Base-by-base conservation (phyloP, 1,140 invertebrate genomes). In the Schlechtendalia chinensis region DNA sequence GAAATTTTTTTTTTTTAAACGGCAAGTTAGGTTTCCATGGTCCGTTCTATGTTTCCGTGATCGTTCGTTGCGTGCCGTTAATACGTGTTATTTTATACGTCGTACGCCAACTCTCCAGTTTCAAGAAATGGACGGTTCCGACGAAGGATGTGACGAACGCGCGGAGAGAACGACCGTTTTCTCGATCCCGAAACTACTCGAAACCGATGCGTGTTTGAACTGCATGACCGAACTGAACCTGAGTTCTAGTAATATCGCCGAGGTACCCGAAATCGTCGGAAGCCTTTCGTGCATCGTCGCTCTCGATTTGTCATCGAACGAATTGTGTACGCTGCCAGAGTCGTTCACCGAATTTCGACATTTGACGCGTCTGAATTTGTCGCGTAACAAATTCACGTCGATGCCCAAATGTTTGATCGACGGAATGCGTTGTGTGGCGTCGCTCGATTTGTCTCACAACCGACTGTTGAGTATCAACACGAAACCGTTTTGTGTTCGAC, bases 401-500 rank as follows among this genome's bases (percentile, higher is more conserved):
- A 4, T 79, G 24, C 75, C 75, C 0, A n/a, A 61, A 14, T 79
- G 75, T 61, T 27, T 79, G 6, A 79, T 61, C 8, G 19, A 45
- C 27, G 75, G 75, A 27, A 50, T 79, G 32, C 16, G 16, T 12
- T 47, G 22, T 14, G 11, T 79, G 29, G 24, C 22, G 17, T n/a
- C 24, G 47, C 75, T 79, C n/a, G 24, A 79, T 61, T 47, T 79
- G 19, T 79, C 75, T 47, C 58, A 79, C 24, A 79, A 79, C 19
- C 10, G n/a, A 11, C 39, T 79, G 0, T 47, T 12, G 0, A 27
- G 45, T 50, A 61, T 79, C 3, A 79, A 12, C 27, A 59, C 19
- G 24, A 79, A 61, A 61, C 75, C 75, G 2, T 45, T 47, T 12
- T 47, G 75, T 59, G 10, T 79, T 61, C 29, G 50, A 27, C 32